phyloP scores from a whole-genome alignment of 2,113 vertebrate genomes.

The Apistogramma diplotaenia region DNA sequence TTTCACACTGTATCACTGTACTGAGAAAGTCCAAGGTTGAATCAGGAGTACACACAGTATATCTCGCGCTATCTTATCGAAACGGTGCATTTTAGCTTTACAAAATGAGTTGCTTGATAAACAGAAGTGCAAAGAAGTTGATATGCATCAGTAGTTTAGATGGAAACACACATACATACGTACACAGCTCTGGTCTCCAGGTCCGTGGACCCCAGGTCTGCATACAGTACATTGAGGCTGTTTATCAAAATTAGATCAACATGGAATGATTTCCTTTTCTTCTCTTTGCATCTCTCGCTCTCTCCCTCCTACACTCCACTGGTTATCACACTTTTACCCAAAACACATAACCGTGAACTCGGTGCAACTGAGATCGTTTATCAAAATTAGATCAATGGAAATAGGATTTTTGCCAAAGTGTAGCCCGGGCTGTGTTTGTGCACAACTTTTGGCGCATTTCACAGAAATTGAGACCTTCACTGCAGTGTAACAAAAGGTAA shows the following conservation, averaged over 20 bases:
- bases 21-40: background rate
- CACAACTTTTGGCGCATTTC: background rate
- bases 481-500: constrained; percentile 16
- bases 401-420: constrained; percentile 25
- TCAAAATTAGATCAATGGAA: constrained; percentile 54
- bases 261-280: constrained; percentile 33
- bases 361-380: constrained; percentile 35
- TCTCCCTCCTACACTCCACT: constrained; percentile 6
- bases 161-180: background rate
- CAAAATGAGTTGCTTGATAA: constrained; percentile 27
- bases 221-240: constrained; percentile 22
- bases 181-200: background rate
- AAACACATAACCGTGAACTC: constrained; percentile 20
- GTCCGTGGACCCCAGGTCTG: constrained; percentile 10
- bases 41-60: background rate
- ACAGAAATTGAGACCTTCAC: background rate
- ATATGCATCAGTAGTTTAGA: constrained; percentile 10
- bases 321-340: constrained; percentile 41
- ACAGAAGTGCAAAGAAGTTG: constrained; percentile 3
- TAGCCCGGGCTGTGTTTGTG: constrained; percentile 1
- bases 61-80: constrained; percentile 23
- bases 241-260: constrained; percentile 64
- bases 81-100: constrained; percentile 1
- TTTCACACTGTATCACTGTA: background rate
- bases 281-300: constrained; percentile 7